Evolutionary conservation across 2,888 invertebrate genomes (phyloP), one percentile per base, ranked within the genome.

Genomic region (Lathronympha strigana): DNA sequence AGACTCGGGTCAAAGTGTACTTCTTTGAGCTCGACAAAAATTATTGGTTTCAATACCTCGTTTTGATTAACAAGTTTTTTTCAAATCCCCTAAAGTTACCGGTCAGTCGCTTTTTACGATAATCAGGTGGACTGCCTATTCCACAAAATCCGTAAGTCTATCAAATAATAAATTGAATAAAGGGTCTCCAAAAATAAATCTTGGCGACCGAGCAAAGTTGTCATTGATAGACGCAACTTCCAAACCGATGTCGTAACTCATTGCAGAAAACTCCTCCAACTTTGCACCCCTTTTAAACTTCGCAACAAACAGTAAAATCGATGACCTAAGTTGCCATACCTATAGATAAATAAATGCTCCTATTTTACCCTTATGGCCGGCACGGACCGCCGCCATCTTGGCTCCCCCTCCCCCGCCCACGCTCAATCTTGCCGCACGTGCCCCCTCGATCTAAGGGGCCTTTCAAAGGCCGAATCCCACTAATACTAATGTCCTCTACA

Each of bases 281-380:
- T 66, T 47, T 38, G 68, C 43, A 67, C 62, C 49, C 49, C 36
- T 43, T 33, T 36, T 36, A 47, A 17, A 57, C 45, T 53, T 50
- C 19, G 53, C 17, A 25, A 40, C 33, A 40, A 55, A 62, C 40
- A 57, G 45, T n/a, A 50, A 64, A 54, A 66, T 61, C 88, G 80
- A 90, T 90, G 92, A 91, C 92, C 91, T 88, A 83, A 81, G 82
- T 82, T 87, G 71, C 68, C 84, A 76, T 70, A 81, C 83, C 83
- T 79, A 84, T 83, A 89, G 83, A 88, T 85, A 85, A 84, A 87
- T 81, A 87, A 81, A 83, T 72, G 76, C 80, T 80, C 81, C 86
- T 86, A 87, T 88, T 91, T 92, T 91, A 90, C 92, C 90, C 92
- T 87, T 92, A 92, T 92, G 92, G 90, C 91, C 91, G 86, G 90